Evolutionary conservation across 2,797 vertebrate genomes (phyloP).

Genomic region (Liparis tanakae): DNA sequence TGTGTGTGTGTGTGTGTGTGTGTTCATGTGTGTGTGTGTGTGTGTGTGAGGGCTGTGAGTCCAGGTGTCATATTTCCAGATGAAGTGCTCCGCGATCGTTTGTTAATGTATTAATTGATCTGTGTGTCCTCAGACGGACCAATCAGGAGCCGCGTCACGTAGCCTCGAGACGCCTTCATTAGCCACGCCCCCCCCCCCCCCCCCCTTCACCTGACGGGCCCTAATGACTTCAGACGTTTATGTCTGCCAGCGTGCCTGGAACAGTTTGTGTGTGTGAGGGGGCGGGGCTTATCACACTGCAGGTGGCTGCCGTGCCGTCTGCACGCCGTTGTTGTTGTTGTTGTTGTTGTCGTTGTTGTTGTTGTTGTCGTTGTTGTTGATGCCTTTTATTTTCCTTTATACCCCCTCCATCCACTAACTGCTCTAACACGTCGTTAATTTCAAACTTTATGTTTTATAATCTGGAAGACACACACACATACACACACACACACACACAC

Average conservation of each 20-base stretch:
- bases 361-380: conserved; percentile 35
- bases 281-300: conserved; percentile 21
- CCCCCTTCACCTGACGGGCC: conserved; percentile 69
- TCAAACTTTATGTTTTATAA: conserved; percentile 64
- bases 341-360: conserved; percentile 34
- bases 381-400: conserved; percentile 7
- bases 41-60: conserved; percentile 46
- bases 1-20: neutral
- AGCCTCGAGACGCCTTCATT: conserved; percentile 74
- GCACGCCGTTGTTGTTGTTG: conserved; percentile 21
- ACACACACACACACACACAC: too few relatives aligned
- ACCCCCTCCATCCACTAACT: conserved; percentile 35
- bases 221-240: conserved; percentile 76
- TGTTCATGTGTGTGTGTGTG: neutral
- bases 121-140: conserved; percentile 70
- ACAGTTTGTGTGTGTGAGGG: conserved; percentile 10
- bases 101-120: conserved; percentile 82
- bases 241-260: conserved; percentile 63
- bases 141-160: conserved; percentile 76
- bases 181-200: conserved; percentile 56
- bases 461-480: conserved; percentile 34
- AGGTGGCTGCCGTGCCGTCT: conserved; percentile 57
- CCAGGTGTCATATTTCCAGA: conserved; percentile 73
- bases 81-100: conserved; percentile 71
- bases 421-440: conserved; percentile 72